These are phyloP conservation scores for Phyllotis vaccarum DNA, from an alignment of 2,797 vertebrate genomes.

Conservation along the genomic window DNA sequence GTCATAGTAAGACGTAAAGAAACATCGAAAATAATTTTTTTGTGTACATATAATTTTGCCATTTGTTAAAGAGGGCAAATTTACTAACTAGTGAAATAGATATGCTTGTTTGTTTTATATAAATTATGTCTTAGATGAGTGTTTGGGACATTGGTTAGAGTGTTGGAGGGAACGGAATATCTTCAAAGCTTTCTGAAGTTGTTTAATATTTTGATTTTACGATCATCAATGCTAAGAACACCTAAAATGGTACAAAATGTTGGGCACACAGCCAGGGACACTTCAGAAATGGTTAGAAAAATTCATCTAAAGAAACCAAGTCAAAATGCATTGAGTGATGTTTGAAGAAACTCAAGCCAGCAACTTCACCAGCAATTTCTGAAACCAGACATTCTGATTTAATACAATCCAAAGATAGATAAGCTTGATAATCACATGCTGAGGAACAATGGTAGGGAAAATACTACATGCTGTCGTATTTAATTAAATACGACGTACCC, in stretches of 20 bases:
- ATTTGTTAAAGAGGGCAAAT: not conserved
- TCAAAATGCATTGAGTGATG: not conserved
- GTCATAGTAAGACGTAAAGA: not conserved
- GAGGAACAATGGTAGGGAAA: not conserved
- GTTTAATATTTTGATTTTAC: not conserved
- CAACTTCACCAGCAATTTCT: not conserved
- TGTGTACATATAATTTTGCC: not conserved
- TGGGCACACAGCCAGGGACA: not conserved
- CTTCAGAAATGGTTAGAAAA: not conserved
- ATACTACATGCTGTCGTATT: too few relatives aligned
- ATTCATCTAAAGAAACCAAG: not conserved
- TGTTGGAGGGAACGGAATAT: not conserved
- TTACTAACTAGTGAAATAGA: not conserved
- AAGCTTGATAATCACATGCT: not conserved
- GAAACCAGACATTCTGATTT: not conserved
- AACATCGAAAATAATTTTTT: not conserved
- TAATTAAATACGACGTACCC: too few relatives aligned
- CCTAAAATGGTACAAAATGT: not conserved
- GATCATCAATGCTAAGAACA: not conserved
- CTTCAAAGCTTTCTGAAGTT: not conserved
- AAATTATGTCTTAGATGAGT: not conserved
- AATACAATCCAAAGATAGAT: not conserved
- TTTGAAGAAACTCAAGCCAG: not conserved
- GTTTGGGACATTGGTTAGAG: not conserved
- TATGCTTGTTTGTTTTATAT: not conserved